Evolutionary conservation across 2,113 vertebrate species (phyloP).

Genomic region (Lethenteron camtschaticum): DNA sequence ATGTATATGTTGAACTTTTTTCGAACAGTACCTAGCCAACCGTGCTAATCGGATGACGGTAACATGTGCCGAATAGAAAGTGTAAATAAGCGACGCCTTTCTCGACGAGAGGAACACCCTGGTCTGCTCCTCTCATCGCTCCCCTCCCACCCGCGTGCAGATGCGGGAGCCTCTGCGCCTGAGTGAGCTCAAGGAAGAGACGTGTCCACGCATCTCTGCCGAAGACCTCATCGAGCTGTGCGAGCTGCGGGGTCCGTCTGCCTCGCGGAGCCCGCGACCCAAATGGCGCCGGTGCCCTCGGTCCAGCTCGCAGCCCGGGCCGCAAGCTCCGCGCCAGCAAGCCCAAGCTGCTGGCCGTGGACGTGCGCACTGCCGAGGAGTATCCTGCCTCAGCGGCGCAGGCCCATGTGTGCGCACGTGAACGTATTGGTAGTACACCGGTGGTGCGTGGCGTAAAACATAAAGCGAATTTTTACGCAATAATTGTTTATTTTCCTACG

Average conservation of each 20-base stretch:
- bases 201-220: conserved; percentile 71
- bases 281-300: not conserved
- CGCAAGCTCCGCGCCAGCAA: conserved; percentile 60
- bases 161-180: conserved; percentile 63
- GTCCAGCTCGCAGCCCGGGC: conserved; percentile 20
- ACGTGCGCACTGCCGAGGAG: conserved; percentile 72
- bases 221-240: conserved; percentile 88
- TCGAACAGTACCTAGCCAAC: no score
- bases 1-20: no score
- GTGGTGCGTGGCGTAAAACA: no score
- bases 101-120: no score
- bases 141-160: conserved; percentile 18
- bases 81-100: no score
- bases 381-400: conserved; percentile 42
- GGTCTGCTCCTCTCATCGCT: no score
- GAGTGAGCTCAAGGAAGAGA: conserved; percentile 74
- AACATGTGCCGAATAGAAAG: no score
- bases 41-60: no score
- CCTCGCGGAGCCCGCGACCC: conserved; percentile 21
- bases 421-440: no score
- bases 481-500: no score
- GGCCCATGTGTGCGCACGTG: not conserved
- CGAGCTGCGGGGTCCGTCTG: conserved; percentile 38
- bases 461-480: no score
- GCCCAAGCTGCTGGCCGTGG: conserved; percentile 69